Evolutionary conservation across 2,113 vertebrate species (phyloP).

Genomic region (Phylloscopus trochilus): DNA sequence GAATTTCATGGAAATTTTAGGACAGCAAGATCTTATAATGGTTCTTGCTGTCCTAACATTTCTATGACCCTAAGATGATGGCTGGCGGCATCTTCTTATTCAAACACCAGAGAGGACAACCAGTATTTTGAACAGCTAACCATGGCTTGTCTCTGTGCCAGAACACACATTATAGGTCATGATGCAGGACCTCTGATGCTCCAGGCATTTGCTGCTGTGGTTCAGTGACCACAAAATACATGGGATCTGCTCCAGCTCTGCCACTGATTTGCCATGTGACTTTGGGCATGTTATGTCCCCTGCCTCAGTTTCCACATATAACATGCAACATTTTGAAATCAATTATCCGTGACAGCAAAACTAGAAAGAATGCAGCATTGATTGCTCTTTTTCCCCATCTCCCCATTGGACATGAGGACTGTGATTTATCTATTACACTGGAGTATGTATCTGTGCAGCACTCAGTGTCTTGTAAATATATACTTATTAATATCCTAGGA

Average conservation of each 20-base stretch:
- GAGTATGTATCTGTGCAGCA: background rate
- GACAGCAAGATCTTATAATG: background rate
- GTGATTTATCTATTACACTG: background rate
- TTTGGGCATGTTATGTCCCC: background rate
- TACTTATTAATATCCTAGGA: background rate
- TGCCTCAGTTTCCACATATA: constrained; percentile 35
- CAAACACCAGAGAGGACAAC: background rate
- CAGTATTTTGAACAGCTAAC: background rate
- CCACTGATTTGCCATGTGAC: background rate
- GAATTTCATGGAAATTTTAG: background rate
- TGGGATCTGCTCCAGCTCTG: background rate
- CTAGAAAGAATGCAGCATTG: background rate
- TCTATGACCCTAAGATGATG: background rate
- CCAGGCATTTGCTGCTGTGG: background rate
- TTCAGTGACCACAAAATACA: background rate
- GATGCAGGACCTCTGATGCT: background rate
- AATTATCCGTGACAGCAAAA: background rate
- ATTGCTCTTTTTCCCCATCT: background rate
- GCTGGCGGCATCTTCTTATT: background rate
- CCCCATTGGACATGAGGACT: background rate
- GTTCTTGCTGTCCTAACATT: background rate
- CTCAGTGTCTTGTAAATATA: background rate
- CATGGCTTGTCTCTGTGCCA: background rate
- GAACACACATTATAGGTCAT: background rate
- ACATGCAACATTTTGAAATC: background rate